Conservation (phyloP, 2,888 invertebrate species). For the Lasioglossum calceatum region DNA sequence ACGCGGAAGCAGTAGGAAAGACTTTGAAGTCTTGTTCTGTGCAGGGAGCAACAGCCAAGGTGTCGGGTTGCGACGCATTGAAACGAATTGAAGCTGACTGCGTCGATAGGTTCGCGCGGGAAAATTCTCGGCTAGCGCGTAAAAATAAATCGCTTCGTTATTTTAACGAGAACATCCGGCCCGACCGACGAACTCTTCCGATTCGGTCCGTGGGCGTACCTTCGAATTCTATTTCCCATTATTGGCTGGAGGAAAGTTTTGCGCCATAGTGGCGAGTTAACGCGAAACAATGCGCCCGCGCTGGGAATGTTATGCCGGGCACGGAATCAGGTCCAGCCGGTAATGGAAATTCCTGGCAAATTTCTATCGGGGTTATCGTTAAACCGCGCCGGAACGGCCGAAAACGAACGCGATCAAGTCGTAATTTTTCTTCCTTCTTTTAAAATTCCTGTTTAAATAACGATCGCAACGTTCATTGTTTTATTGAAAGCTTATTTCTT, state of each 20-base stretch:
- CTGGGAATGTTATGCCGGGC: constrained; percentile 64
- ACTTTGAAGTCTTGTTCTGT: background rate
- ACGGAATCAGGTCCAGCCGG: constrained; percentile 62
- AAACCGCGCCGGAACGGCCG: constrained; percentile 19
- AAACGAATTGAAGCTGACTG: background rate
- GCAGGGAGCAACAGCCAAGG: background rate
- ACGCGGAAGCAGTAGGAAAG: background rate
- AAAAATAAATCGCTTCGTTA: constrained; percentile 41
- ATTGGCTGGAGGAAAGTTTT: constrained; percentile 62
- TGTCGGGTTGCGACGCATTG: background rate
- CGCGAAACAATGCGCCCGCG: constrained; percentile 46
- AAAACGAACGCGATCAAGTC: constrained; percentile 24
- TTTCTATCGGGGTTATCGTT: constrained; percentile 56
- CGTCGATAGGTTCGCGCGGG: background rate
- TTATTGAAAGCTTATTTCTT: background rate
- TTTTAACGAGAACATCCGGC: constrained; percentile 33
- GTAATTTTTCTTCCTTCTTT: background rate
- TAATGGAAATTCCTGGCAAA: constrained; percentile 71
- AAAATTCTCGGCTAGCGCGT: background rate
- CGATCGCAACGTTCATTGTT: background rate
- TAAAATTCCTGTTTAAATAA: background rate
- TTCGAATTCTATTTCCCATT: constrained; percentile 58
- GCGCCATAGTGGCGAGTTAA: constrained; percentile 46
- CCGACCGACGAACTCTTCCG: background rate
- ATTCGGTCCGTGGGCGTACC: constrained; percentile 39